Conservation (phyloP, 2,113 vertebrate species). For the Otocyon megalotis region DNA sequence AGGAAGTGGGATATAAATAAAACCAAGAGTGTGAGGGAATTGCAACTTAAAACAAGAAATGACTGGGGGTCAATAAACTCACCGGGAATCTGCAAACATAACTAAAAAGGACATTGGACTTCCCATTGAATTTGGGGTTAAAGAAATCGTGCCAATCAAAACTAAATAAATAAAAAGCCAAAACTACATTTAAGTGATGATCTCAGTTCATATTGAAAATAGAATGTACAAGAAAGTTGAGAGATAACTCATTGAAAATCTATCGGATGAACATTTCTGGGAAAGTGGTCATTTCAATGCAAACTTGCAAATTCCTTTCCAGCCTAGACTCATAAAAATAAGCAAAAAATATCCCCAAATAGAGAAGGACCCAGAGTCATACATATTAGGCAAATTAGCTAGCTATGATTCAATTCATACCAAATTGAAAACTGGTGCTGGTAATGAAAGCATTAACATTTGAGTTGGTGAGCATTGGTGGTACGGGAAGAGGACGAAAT, state of each 20-base stretch:
- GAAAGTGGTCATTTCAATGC: background rate
- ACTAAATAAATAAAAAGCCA: background rate
- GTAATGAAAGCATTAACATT: background rate
- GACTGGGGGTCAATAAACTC: background rate
- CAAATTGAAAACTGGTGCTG: background rate
- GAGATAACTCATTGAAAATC: conserved; percentile 45
- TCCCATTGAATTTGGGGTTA: background rate
- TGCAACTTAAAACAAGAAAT: background rate
- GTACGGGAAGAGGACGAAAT: background rate
- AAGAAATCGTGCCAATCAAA: background rate
- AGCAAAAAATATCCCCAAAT: conserved; percentile 44
- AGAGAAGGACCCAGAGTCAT: background rate
- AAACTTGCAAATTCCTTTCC: background rate
- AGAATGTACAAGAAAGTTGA: conserved; percentile 26
- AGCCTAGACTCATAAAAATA: background rate
- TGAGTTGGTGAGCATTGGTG: background rate
- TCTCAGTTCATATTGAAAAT: conserved; percentile 37
- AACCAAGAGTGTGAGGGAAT: background rate
- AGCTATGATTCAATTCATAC: background rate
- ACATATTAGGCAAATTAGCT: background rate
- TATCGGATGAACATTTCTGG: background rate
- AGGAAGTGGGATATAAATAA: background rate
- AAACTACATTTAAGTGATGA: background rate
- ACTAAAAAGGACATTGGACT: background rate
- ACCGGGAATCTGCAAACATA: background rate